phyloP scores from a whole-genome alignment of 1,140 invertebrate genomes.

The Lasioglossum albipes region DNA sequence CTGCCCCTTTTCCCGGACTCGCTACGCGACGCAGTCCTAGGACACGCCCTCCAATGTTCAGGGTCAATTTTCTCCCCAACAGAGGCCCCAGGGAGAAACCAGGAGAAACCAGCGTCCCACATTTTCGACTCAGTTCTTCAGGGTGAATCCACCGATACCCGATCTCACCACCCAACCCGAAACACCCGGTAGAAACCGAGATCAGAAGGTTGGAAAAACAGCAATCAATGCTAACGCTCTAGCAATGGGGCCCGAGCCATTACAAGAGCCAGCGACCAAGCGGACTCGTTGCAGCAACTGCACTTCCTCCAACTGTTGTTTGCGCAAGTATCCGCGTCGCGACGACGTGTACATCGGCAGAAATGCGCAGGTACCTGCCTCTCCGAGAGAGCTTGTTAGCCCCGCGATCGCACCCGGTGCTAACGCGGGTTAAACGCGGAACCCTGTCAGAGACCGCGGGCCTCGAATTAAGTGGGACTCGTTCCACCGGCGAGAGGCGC shows the following conservation, averaged over 20 bases:
- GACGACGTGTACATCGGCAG: conserved; percentile 48
- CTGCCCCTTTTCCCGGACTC: too few species aligned
- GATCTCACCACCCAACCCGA: too few species aligned
- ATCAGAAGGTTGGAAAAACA: background rate
- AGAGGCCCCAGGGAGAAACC: too few species aligned
- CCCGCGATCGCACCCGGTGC: background rate
- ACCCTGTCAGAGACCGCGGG: conserved; percentile 40
- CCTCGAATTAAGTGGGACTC: conserved; percentile 64
- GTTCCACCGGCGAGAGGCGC: conserved; percentile 15
- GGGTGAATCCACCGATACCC: too few species aligned
- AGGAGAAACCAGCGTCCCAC: too few species aligned
- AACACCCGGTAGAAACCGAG: background rate
- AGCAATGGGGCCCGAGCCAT: background rate
- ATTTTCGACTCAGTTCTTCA: too few species aligned
- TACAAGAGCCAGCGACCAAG: conserved; percentile 16
- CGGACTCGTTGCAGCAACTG: conserved; percentile 44
- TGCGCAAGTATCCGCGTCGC: conserved; percentile 56
- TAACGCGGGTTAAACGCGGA: conserved; percentile 46
- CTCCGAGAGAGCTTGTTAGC: background rate
- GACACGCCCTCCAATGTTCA: too few species aligned
- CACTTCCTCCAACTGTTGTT: conserved; percentile 55
- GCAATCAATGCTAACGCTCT: background rate
- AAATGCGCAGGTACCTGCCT: conserved; percentile 44
- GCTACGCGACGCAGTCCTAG: too few species aligned
- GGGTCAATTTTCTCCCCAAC: too few species aligned